Conservation (phyloP, 1,140 invertebrate genomes). For the Eueides isabella region DNA sequence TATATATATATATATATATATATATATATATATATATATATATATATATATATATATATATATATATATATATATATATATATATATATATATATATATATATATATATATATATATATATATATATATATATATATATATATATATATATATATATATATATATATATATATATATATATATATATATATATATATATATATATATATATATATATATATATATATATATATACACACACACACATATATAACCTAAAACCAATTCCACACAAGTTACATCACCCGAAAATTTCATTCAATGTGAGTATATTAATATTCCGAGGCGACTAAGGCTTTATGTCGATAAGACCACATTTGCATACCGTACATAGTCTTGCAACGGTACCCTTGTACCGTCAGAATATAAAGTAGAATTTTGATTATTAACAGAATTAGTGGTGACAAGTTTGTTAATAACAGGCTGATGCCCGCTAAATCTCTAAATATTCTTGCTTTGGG, state of each 20-base stretch:
- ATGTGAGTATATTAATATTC: conserved; percentile 35
- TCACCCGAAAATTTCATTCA: conserved; percentile 22
- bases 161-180: too few species aligned
- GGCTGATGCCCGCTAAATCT: conserved; percentile 22
- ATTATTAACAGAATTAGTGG: conserved; percentile 32
- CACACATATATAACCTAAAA: background rate
- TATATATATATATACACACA: background rate
- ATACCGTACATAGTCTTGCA: conserved; percentile 34
- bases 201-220: too few species aligned
- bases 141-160: too few species aligned
- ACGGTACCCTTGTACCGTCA: conserved; percentile 24
- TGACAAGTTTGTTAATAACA: conserved; percentile 31
- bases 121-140: too few species aligned
- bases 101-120: too few species aligned
- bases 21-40: too few species aligned
- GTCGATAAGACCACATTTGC: conserved; percentile 34
- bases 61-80: too few species aligned
- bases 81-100: too few species aligned
- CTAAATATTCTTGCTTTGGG: conserved; percentile 27
- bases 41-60: too few species aligned
- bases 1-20: too few species aligned
- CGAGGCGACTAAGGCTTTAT: conserved; percentile 21
- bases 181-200: too few species aligned
- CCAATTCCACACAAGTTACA: conserved; percentile 1
- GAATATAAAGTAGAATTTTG: conserved; percentile 33